Conservation (phyloP, 2,888 invertebrate species). For the Cataglyphis cursor region DNA sequence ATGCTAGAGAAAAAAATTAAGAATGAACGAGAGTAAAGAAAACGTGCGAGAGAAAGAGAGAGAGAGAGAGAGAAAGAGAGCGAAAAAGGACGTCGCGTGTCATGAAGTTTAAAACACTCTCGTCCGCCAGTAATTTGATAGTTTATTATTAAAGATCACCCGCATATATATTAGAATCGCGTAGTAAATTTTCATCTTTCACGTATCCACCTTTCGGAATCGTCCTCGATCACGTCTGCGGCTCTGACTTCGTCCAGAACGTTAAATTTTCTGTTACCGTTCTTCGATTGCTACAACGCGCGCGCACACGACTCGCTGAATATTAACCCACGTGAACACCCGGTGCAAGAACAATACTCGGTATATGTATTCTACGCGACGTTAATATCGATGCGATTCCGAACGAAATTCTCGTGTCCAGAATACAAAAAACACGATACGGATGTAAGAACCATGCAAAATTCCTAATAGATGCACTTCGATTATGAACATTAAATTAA, state of each 20-base stretch:
- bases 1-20: slow-evolving; percentile 45
- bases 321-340: slow-evolving; percentile 42
- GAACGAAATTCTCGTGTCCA: slow-evolving; percentile 14
- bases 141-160: slow-evolving; percentile 78
- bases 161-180: slow-evolving; percentile 64
- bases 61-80: slow-evolving; percentile 40
- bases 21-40: slow-evolving; percentile 23
- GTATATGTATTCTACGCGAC: slow-evolving; percentile 29
- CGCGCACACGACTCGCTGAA: slow-evolving; percentile 33
- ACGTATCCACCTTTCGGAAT: slow-evolving; percentile 24
- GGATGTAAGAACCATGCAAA: not conserved
- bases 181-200: slow-evolving; percentile 54
- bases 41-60: slow-evolving; percentile 16
- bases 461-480: not conserved
- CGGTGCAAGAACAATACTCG: slow-evolving; percentile 38
- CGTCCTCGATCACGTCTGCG: slow-evolving; percentile 40
- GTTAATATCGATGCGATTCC: slow-evolving; percentile 35
- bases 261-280: slow-evolving; percentile 51
- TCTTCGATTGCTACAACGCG: not conserved
- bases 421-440: slow-evolving; percentile 20
- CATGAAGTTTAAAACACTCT: slow-evolving; percentile 64
- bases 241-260: not conserved
- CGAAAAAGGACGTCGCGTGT: slow-evolving; percentile 50
- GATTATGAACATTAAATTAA: not conserved
- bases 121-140: slow-evolving; percentile 65